Evolutionary conservation across 2,113 vertebrate species (phyloP).

Genomic region (Paradoxurus hermaphroditus): DNA sequence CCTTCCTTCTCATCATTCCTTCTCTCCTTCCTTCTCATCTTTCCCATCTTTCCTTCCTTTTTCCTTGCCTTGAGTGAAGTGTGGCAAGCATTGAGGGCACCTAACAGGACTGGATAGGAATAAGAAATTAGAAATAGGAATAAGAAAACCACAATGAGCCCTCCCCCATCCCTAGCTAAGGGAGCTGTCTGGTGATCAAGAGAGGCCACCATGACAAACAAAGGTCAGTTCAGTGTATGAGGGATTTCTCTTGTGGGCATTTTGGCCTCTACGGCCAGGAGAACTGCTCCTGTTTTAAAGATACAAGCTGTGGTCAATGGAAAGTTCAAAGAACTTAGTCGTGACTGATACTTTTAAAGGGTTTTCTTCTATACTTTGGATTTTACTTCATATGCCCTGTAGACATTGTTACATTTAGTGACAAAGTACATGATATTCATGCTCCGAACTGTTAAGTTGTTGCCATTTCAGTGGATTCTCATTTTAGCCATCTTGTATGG

Average conservation of each 20-base stretch:
- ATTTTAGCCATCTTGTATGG: not conserved
- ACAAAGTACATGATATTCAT: not conserved
- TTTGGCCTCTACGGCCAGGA: not conserved
- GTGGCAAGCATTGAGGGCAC: conserved; percentile 75
- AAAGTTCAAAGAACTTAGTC: not conserved
- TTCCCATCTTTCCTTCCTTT: not conserved
- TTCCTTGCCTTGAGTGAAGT: conserved; percentile 94
- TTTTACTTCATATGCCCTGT: not conserved
- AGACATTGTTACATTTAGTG: not conserved
- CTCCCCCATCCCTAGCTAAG: conserved; percentile 78
- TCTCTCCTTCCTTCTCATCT: not conserved
- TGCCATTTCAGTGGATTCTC: not conserved
- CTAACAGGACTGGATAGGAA: not conserved
- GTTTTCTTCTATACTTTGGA: not conserved
- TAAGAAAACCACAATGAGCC: not conserved
- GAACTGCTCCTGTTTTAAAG: not conserved
- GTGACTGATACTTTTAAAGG: not conserved
- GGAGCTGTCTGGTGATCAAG: too few species aligned
- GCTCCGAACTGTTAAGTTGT: not conserved
- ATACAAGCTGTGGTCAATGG: too few species aligned
- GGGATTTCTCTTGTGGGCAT: not conserved
- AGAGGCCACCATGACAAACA: too few species aligned
- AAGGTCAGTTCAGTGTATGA: not conserved
- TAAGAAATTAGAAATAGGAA: too few species aligned
- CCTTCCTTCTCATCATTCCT: too few species aligned